These are phyloP conservation scores for Gastrophysa polygoni DNA, from an alignment of 2,888 invertebrate species.

Conservation along the genomic window DNA sequence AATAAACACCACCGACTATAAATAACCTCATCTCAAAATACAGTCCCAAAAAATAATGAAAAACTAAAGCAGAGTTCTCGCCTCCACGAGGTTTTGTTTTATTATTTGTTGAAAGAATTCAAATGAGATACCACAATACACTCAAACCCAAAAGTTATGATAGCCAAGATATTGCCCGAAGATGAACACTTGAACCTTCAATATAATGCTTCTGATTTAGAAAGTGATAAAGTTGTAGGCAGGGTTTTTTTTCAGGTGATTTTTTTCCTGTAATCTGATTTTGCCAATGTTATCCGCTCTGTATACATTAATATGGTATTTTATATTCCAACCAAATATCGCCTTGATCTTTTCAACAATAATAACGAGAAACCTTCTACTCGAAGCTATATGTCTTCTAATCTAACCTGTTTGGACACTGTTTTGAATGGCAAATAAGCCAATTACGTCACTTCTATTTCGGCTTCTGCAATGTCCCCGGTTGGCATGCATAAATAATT, in stretches of 20 bases:
- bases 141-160: slow-evolving; percentile 26
- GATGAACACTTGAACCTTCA: no score
- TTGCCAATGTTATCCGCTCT: no score
- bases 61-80: slow-evolving; percentile 17
- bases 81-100: slow-evolving; percentile 15
- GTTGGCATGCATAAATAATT: slow-evolving; percentile 43
- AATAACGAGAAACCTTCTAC: no score
- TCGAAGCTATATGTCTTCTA: slow-evolving; percentile 6
- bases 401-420: slow-evolving; percentile 20
- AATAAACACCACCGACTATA: slow-evolving; percentile 11
- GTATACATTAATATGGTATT: not conserved
- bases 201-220: no score
- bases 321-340: not conserved
- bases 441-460: slow-evolving; percentile 48
- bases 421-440: slow-evolving; percentile 44
- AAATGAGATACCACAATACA: slow-evolving; percentile 19
- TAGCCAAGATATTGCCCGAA: not conserved
- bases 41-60: slow-evolving; percentile 17
- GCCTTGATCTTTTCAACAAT: slow-evolving; percentile 10
- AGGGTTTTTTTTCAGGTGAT: no score
- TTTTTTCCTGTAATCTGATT: no score
- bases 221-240: no score
- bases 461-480: slow-evolving; percentile 38
- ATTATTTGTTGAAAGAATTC: slow-evolving; percentile 19
- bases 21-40: slow-evolving; percentile 24